Percentiles rank a stretch among this genome's conserved stretches.
Evolutionary conservation across 2,797 vertebrate genomes (phyloP).

Genomic region (Cyprinodon diabolis): DNA sequence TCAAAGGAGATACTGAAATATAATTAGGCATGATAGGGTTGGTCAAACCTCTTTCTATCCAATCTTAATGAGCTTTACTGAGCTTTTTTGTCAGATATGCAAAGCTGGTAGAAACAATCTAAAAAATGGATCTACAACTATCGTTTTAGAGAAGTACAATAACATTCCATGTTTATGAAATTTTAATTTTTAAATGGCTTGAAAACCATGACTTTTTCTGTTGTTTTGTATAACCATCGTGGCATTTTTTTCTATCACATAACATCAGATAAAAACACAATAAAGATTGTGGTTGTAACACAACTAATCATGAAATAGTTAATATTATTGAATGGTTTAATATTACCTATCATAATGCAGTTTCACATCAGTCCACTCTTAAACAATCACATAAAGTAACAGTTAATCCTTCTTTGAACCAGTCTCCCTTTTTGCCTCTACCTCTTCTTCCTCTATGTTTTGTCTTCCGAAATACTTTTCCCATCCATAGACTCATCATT

Average conservation of each 20-base stretch:
- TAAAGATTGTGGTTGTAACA: neutral
- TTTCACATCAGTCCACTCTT: slow-evolving; percentile 41
- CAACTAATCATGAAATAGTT: neutral
- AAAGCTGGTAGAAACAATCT: neutral
- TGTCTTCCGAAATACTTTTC: slow-evolving; percentile 29
- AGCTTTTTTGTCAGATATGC: neutral
- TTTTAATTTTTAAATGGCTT: neutral
- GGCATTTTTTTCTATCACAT: neutral
- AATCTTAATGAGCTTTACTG: neutral
- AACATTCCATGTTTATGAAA: neutral
- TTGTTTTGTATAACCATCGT: neutral
- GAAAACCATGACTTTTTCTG: neutral
- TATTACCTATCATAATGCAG: slow-evolving; percentile 58
- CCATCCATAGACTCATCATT: slow-evolving; percentile 30
- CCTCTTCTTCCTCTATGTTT: slow-evolving; percentile 26
- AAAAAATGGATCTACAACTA: neutral
- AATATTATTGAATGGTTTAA: neutral
- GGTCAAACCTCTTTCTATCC: neutral
- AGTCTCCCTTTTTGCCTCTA: slow-evolving; percentile 4
- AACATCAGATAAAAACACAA: neutral
- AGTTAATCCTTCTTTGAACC: slow-evolving; percentile 49
- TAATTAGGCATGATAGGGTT: neutral
- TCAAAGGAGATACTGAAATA: neutral
- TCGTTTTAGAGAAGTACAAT: neutral
- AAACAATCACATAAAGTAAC: slow-evolving; percentile 32